Evolutionary conservation across 2,113 vertebrate genomes (phyloP).

Genomic region (Steatornis caripensis): DNA sequence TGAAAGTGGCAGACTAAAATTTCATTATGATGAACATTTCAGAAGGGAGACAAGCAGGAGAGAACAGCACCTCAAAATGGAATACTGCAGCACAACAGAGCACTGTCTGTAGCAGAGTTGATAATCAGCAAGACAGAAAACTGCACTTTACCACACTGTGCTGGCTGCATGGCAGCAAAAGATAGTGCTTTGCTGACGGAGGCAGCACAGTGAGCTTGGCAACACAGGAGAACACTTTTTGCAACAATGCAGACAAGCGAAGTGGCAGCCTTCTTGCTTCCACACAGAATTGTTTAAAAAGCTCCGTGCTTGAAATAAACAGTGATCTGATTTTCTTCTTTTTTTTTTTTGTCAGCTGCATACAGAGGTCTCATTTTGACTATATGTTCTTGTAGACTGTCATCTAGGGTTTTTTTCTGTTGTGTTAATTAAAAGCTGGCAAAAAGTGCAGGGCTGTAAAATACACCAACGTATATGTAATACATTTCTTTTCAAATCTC

Average conservation of each 20-base stretch:
- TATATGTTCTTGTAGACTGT: conserved; percentile 12
- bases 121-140: conserved; percentile 51
- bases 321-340: neutral
- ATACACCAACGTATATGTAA: neutral
- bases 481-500: neutral
- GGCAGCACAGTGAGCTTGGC: conserved; percentile 32
- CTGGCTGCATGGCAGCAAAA: conserved; percentile 61
- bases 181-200: conserved; percentile 61
- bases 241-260: conserved; percentile 37
- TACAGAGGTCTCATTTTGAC: conserved; percentile 12
- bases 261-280: conserved; percentile 13
- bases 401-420: neutral
- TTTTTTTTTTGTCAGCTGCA: neutral
- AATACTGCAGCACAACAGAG: neutral
- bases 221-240: conserved; percentile 40
- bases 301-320: conserved; percentile 44
- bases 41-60: conserved; percentile 10
- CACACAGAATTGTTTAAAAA: conserved; percentile 51
- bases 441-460: neutral
- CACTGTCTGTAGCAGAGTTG: conserved; percentile 1
- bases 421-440: neutral
- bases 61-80: neutral
- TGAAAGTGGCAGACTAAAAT: neutral
- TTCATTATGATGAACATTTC: neutral
- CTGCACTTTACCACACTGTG: conserved; percentile 63